A percentile compares a stretch with the other conserved stretches of the same genome.
Evolutionary conservation across 1,140 invertebrate species (phyloP).

Genomic region (Panagrolaimus sp.): DNA sequence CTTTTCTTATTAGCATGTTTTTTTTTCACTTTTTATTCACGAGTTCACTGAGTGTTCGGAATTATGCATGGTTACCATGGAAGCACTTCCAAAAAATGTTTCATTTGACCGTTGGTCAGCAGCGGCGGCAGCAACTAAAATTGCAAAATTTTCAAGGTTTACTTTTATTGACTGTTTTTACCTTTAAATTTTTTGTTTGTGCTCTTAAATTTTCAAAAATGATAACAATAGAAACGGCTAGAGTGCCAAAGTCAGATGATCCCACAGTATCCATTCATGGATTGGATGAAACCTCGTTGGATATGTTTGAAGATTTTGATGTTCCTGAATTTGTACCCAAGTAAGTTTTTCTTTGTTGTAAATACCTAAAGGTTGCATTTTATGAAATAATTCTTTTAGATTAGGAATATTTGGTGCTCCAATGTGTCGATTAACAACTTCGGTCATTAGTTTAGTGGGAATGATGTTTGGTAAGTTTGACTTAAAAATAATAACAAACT

Average conservation of each 20-base stretch:
- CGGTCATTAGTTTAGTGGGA: constrained; percentile 29
- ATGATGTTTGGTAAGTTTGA: constrained; percentile 24
- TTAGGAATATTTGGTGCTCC: constrained; percentile 37
- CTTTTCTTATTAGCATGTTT: no score
- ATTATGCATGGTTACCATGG: constrained; percentile 4
- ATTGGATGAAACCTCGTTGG: constrained; percentile 19
- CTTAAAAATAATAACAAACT: neutral
- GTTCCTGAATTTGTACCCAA: constrained; percentile 22
- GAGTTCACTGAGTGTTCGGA: no score
- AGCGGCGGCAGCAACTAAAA: neutral
- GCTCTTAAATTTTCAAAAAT: neutral
- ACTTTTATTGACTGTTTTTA: neutral
- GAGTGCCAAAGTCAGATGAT: constrained; percentile 1
- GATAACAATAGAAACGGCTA: constrained; percentile 5
- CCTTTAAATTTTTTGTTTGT: neutral
- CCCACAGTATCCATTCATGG: neutral
- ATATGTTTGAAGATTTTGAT: constrained; percentile 27
- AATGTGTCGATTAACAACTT: constrained; percentile 33
- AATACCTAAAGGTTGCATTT: no score
- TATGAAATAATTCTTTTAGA: constrained; percentile 14
- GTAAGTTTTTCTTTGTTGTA: constrained; percentile 11
- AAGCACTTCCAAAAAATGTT: neutral
- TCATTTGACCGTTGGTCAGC: neutral
- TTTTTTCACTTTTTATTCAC: no score
- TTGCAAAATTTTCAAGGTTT: neutral